These are phyloP conservation scores for Polymixis flavicincta DNA, from an alignment of 2,888 invertebrate species.

Conservation along the genomic window DNA sequence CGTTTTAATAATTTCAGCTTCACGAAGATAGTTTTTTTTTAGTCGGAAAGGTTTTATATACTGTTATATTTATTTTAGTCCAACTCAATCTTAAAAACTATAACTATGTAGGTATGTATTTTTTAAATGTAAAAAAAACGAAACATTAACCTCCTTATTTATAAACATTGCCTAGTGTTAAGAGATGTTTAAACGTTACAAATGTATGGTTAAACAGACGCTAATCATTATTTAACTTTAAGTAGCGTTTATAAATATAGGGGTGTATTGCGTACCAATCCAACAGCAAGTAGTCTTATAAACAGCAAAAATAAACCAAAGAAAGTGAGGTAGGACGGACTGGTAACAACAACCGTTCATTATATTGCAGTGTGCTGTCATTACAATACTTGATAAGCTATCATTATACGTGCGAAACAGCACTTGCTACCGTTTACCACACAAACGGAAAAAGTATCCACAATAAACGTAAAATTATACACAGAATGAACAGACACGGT, in stretches of 20 bases:
- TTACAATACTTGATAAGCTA: slow-evolving; percentile 32
- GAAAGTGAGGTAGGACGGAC: slow-evolving; percentile 1
- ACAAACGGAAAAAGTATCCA: slow-evolving; percentile 46
- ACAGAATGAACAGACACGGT: slow-evolving; percentile 54
- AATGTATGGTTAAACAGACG: no score
- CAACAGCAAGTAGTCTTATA: background rate
- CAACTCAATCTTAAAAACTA: no score
- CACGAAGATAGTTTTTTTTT: background rate
- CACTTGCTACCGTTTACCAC: slow-evolving; percentile 34
- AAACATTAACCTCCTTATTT: background rate
- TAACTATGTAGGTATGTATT: no score
- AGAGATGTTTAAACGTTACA: no score
- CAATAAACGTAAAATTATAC: slow-evolving; percentile 48
- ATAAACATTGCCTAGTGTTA: no score
- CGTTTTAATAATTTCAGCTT: background rate
- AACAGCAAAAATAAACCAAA: slow-evolving; percentile 13
- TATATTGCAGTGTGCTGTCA: slow-evolving; percentile 26
- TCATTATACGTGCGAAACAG: slow-evolving; percentile 41
- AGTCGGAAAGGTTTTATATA: no score
- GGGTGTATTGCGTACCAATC: background rate
- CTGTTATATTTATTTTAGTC: no score
- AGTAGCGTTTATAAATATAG: no score
- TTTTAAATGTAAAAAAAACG: background rate
- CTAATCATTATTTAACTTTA: no score
- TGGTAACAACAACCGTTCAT: slow-evolving; percentile 24